A percentile compares a stretch with the other conserved stretches of the same genome.
These are phyloP conservation scores for Ladona fulva DNA, from an alignment of 1,140 invertebrate genomes.

Conservation along the genomic window DNA sequence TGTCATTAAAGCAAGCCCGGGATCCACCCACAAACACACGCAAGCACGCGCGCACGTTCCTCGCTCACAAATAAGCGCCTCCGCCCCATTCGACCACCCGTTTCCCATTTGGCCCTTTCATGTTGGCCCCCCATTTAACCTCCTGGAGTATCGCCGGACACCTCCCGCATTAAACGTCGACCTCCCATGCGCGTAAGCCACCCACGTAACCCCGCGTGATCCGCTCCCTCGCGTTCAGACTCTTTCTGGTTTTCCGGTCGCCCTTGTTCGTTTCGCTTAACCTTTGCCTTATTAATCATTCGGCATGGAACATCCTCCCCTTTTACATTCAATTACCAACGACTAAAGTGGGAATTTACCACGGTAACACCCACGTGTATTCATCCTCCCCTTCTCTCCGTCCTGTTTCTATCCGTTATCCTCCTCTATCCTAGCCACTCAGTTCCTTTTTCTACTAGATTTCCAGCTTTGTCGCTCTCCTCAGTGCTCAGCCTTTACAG, in stretches of 20 bases:
- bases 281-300: slow-evolving; percentile 3
- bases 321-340: not conserved
- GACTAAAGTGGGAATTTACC: not conserved
- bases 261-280: not conserved
- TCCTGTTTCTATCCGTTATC: no score
- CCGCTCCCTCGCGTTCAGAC: not conserved
- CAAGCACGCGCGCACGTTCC: not conserved
- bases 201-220: not conserved
- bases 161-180: not conserved
- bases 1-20: not conserved
- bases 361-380: not conserved
- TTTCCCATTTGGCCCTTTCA: not conserved
- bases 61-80: not conserved
- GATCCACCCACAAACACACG: not conserved
- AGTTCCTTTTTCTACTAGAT: no score
- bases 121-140: not conserved
- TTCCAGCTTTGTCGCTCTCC: no score
- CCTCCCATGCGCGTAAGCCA: not conserved
- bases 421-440: no score
- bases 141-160: not conserved
- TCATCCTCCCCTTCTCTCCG: not conserved
- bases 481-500: no score
- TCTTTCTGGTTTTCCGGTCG: not conserved
- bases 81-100: not conserved
- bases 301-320: not conserved